These are phyloP conservation scores for Uropsilus gracilis DNA, from an alignment of 2,113 vertebrate genomes.

Conservation along the genomic window DNA sequence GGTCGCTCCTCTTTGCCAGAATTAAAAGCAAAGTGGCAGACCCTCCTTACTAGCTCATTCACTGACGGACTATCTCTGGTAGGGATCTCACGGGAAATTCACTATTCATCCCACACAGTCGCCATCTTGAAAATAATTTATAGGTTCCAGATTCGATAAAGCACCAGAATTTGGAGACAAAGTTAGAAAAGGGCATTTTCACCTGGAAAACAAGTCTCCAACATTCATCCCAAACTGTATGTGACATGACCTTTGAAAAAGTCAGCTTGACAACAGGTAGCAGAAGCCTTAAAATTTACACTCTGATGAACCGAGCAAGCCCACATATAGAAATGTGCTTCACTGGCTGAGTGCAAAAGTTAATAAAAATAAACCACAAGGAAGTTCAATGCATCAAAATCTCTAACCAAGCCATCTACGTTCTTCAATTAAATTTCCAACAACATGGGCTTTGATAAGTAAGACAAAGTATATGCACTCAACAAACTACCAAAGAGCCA, in stretches of 20 bases:
- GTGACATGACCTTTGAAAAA: neutral
- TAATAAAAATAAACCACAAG: neutral
- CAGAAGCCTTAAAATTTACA: neutral
- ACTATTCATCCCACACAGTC: neutral
- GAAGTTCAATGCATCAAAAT: neutral
- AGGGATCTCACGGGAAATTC: neutral
- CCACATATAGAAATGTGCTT: neutral
- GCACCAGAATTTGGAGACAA: neutral
- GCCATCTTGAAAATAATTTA: conserved; percentile 16
- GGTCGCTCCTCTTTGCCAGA: neutral
- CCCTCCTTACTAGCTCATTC: neutral
- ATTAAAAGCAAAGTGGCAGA: neutral
- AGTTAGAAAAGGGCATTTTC: neutral
- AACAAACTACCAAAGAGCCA: neutral
- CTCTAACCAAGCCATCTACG: neutral
- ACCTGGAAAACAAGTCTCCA: neutral
- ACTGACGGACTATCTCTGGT: neutral
- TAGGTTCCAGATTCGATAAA: neutral
- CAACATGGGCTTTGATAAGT: neutral
- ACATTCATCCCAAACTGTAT: neutral
- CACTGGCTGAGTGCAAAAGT: neutral
- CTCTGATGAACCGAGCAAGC: neutral
- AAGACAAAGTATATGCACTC: neutral
- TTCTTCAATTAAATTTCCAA: neutral
- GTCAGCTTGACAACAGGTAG: neutral